Conservation (phyloP, 2,797 vertebrate species). For the Gadopsis bispinosus region DNA sequence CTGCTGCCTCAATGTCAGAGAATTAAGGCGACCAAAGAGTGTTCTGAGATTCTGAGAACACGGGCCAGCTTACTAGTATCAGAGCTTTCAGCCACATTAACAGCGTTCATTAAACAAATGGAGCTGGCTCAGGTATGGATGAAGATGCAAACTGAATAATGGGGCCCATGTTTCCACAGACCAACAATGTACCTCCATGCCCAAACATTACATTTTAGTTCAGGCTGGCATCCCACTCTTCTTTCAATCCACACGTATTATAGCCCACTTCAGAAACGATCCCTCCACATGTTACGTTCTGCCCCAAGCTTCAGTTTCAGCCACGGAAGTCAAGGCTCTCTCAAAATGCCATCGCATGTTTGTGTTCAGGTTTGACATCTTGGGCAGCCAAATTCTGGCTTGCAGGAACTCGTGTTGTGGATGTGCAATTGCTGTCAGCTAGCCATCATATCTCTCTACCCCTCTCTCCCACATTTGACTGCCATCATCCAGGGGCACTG, state of each 20-base stretch:
- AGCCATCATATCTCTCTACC: conserved; percentile 41
- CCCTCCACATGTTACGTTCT: not conserved
- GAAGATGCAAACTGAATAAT: conserved; percentile 32
- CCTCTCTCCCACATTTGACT: conserved; percentile 34
- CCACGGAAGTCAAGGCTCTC: not conserved
- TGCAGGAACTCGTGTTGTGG: conserved; percentile 18
- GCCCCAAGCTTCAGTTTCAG: not conserved
- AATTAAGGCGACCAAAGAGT: not conserved
- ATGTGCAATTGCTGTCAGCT: conserved; percentile 33
- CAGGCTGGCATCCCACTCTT: not conserved
- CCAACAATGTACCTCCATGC: not conserved
- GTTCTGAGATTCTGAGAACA: conserved; percentile 23
- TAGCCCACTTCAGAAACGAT: not conserved
- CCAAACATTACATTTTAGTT: not conserved
- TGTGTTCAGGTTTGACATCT: conserved; percentile 3
- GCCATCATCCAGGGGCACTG: conserved; percentile 40
- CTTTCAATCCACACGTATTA: conserved; percentile 19
- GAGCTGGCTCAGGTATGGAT: conserved; percentile 28
- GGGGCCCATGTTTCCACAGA: not conserved
- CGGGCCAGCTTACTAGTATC: not conserved
- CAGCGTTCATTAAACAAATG: conserved; percentile 32
- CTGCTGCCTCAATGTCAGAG: not conserved
- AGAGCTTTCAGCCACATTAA: conserved; percentile 26
- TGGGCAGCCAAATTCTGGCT: conserved; percentile 8
- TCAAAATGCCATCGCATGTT: not conserved